These are phyloP conservation scores for Morus bassanus DNA, from an alignment of 2,797 vertebrate species.

Conservation along the genomic window DNA sequence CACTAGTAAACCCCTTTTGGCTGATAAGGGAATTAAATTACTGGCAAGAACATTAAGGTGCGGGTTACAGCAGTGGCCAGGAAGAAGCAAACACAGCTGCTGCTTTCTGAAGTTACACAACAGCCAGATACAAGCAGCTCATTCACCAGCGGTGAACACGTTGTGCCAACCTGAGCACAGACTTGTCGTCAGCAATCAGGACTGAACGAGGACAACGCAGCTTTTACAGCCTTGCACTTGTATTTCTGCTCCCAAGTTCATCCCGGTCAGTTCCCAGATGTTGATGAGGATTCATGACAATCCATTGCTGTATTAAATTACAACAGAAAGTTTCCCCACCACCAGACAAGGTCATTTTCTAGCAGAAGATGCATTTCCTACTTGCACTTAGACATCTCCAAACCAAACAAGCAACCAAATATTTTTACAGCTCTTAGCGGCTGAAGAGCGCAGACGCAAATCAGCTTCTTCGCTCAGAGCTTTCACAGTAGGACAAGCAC, in stretches of 20 bases:
- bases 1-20: not conserved
- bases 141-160: not conserved
- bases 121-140: not conserved
- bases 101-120: not conserved
- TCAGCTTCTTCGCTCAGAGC: not conserved
- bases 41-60: not conserved
- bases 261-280: not conserved
- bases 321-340: not conserved
- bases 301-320: not conserved
- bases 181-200: fast-evolving
- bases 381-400: not conserved
- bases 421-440: not conserved
- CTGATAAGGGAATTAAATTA: not conserved
- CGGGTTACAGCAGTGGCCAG: not conserved
- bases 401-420: not conserved
- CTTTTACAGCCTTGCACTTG: fast-evolving
- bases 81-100: not conserved
- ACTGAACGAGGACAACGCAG: fast-evolving
- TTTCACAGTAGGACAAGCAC: not conserved
- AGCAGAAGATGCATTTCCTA: not conserved
- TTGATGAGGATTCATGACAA: not conserved
- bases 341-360: not conserved
- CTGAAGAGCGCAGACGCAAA: not conserved
- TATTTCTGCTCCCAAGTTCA: not conserved
- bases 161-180: not conserved